Percentiles rank a stretch among this genome's conserved stretches.
These are phyloP conservation scores for Spheniscus humboldti DNA, from an alignment of 2,797 vertebrate genomes.

Conservation along the genomic window DNA sequence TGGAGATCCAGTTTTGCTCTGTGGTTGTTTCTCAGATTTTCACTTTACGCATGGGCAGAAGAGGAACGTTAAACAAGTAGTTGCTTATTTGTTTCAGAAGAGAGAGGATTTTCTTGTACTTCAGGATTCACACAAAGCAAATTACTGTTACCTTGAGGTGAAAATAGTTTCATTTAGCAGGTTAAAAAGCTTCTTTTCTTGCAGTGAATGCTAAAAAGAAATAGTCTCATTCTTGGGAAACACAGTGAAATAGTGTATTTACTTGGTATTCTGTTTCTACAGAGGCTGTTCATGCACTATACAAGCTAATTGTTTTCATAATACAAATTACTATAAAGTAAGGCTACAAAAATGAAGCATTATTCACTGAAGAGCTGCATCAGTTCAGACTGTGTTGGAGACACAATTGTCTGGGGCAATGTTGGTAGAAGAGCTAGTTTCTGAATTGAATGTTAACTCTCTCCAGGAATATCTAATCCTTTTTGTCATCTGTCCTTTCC, in stretches of 20 bases:
- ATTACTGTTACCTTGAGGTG: neutral
- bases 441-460: neutral
- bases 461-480: neutral
- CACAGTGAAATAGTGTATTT: neutral
- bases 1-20: neutral
- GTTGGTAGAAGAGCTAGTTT: neutral
- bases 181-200: neutral
- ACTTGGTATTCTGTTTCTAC: neutral
- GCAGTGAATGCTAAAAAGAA: neutral
- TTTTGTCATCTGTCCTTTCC: neutral
- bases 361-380: neutral
- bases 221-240: neutral
- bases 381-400: neutral
- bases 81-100: neutral
- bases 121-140: neutral
- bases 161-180: neutral
- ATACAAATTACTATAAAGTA: neutral
- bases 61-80: neutral
- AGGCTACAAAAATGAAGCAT: neutral
- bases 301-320: neutral
- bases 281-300: neutral
- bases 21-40: neutral
- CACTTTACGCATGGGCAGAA: neutral
- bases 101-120: neutral
- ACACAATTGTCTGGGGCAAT: neutral